Percentiles rank a stretch among this genome's conserved stretches.
Conservation (phyloP, 2,888 invertebrate genomes). For the Eupithecia subumbrata region DNA sequence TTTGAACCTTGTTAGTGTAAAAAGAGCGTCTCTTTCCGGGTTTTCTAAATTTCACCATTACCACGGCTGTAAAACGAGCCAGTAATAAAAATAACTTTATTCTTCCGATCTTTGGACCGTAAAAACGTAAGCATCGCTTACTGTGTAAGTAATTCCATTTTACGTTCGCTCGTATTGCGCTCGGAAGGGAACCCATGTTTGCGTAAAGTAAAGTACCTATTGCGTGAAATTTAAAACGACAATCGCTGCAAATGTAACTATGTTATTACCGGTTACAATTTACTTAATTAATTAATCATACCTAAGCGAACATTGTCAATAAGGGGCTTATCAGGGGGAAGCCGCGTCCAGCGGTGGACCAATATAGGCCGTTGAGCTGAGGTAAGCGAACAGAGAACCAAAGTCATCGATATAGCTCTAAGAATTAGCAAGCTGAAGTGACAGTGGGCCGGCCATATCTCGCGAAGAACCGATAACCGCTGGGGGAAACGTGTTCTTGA, state of each 20-base stretch:
- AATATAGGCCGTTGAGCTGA: too few relatives aligned
- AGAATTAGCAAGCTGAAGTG: too few relatives aligned
- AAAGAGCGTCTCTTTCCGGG: constrained; percentile 52
- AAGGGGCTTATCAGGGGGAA: too few relatives aligned
- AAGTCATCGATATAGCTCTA: too few relatives aligned
- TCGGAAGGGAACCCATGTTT: constrained; percentile 56
- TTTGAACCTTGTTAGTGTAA: not conserved
- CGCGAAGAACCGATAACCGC: too few relatives aligned
- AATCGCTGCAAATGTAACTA: not conserved
- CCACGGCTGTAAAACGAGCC: constrained; percentile 53
- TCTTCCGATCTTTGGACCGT: constrained; percentile 69
- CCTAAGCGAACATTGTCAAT: too few relatives aligned
- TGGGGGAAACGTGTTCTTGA: too few relatives aligned
- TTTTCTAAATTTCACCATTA: constrained; percentile 67
- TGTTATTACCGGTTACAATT: not conserved
- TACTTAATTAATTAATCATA: not conserved
- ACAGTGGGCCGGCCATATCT: too few relatives aligned
- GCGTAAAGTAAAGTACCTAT: constrained; percentile 20
- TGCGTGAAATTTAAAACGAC: constrained; percentile 19
- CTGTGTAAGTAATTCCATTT: constrained; percentile 73
- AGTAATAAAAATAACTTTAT: constrained; percentile 76
- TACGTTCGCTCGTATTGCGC: constrained; percentile 61
- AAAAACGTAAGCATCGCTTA: constrained; percentile 68
- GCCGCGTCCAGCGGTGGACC: too few relatives aligned
- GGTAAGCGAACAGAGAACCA: too few relatives aligned